Evolutionary conservation across 37 sponge, comb jelly and placozoan genomes (phyloP).

Genomic region (Petrosia ficiformis): DNA sequence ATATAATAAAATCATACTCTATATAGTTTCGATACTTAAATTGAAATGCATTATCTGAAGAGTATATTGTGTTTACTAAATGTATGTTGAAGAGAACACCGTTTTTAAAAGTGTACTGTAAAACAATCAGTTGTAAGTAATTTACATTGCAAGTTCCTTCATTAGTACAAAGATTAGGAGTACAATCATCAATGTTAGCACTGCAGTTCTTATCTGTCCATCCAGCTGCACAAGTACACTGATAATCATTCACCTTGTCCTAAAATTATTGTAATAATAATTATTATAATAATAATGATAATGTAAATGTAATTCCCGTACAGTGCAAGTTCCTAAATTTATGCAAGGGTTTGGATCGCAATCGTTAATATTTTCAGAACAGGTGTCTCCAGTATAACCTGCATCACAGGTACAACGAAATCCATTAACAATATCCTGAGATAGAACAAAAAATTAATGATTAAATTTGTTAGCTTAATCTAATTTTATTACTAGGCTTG

Average conservation of each 20-base stretch:
- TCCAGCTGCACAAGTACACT: constrained; percentile 26
- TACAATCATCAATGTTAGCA: constrained; percentile 31
- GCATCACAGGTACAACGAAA: constrained; percentile 28
- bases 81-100: no score
- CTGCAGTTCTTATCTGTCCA: constrained; percentile 28
- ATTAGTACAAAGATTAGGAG: neutral
- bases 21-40: no score
- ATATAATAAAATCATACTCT: neutral
- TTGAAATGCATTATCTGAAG: no score
- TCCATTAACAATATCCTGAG: constrained; percentile 28
- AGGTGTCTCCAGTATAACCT: constrained; percentile 26
- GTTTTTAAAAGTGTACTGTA: no score
- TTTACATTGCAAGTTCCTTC: constrained; percentile 17
- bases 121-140: no score
- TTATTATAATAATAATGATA: no score
- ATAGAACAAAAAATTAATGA: neutral
- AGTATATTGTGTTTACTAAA: no score
- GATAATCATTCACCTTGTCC: constrained; percentile 30
- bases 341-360: neutral
- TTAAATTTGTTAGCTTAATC: neutral
- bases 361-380: constrained; percentile 25
- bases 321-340: constrained; percentile 6
- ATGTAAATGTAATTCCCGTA: neutral
- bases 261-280: constrained; percentile 1
- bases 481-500: neutral